Base-by-base conservation (phyloP, 2,797 vertebrate species). In the Cottoperca gobio region DNA sequence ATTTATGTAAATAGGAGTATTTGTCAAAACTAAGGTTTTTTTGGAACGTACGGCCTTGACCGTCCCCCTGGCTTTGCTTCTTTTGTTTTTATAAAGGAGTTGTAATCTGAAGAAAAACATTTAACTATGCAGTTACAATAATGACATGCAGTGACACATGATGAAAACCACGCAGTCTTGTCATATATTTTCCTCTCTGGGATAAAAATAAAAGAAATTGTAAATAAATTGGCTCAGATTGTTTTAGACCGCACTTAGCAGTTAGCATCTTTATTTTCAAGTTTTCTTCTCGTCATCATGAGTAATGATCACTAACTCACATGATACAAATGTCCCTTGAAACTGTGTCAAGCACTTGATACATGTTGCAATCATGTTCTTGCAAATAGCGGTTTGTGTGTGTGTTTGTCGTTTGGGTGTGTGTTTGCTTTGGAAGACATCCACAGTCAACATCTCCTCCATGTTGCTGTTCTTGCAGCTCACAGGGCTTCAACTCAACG, bases 261-360 rank as follows among this genome's bases (percentile, higher is more conserved):
- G 5, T 64, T 50, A 77, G 23, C 13, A 39, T 64, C 39, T 33
- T 54, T 58, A 60, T 70, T 21, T 10, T 17, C 94, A 92, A 89
- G 91, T 89, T 93, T 88, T 79, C 79, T 86, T 92, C 28, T 94
- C 94, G 93, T 94, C 90, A 85, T 95, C 89, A 91, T 61, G 76
- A 83, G 23, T 77, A 73, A 85, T 68, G 62, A 72, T 59, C 24
- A 65, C 40, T 39, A 79, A 74, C 60, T 53, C 79, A 43, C 37
- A 35, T 52, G 19, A 63, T 61, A 28, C 17, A n/a, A 73, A 71
- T 58, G 68, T 65, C 76, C 35, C 39, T 55, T 70, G 37, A 65
- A 81, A 66, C 49, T 65, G 35, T 33, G 55, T 75, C 43, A 61
- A 79, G 75, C 40, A 79, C 74, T 54, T 78, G 76, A 90, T 88